Evolutionary conservation across 2,113 vertebrate species (phyloP).

Genomic region (Anoura caudifer): DNA sequence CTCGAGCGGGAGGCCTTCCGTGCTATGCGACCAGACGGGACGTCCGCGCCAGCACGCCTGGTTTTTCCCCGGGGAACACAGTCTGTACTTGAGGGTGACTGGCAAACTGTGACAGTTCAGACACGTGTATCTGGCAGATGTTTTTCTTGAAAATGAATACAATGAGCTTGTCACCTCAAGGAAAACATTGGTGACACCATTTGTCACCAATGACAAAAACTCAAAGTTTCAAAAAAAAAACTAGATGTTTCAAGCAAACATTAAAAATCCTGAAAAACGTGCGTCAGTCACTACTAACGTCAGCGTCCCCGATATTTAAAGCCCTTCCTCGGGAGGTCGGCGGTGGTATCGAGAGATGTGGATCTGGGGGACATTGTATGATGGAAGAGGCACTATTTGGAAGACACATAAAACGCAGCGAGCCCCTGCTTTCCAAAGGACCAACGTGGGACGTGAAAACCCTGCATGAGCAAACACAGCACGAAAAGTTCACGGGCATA

Average conservation of each 20-base stretch:
- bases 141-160: not conserved
- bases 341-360: not conserved
- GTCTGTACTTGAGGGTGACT: not conserved
- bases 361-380: not conserved
- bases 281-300: not conserved
- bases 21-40: not conserved
- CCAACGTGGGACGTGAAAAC: not conserved
- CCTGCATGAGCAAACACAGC: accelerated
- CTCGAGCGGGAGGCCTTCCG: not conserved
- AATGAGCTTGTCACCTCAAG: not conserved
- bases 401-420: not conserved
- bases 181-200: not conserved
- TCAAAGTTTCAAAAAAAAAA: not conserved
- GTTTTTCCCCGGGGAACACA: not conserved
- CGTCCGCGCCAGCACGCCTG: not conserved
- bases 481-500: not conserved
- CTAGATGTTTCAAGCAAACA: not conserved
- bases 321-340: not conserved
- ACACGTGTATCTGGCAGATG: not conserved
- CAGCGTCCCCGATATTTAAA: not conserved
- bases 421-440: not conserved
- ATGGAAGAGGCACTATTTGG: not conserved
- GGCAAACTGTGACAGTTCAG: not conserved
- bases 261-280: not conserved
- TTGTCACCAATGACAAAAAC: not conserved